Percentiles rank a stretch among this genome's conserved stretches.
These are phyloP conservation scores for Lanistes nyassanus DNA, from an alignment of 1,140 invertebrate genomes.

Conservation along the genomic window DNA sequence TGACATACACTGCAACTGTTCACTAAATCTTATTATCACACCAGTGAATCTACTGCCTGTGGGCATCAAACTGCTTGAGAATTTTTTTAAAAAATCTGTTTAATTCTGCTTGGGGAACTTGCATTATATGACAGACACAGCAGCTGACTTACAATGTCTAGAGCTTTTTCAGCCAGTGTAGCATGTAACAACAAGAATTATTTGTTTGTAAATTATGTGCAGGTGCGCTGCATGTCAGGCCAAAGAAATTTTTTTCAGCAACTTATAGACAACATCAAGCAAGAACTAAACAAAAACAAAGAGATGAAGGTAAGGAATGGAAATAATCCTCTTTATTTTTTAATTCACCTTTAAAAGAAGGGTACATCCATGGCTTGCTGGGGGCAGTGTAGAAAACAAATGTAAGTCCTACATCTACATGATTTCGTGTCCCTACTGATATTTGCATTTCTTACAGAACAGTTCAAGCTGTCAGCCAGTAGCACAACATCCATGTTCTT, in stretches of 20 bases:
- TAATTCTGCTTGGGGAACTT: constrained; percentile 1
- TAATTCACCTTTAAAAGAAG: background rate
- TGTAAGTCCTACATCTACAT: background rate
- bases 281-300: constrained; percentile 96
- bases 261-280: constrained; percentile 91
- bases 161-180: too few relatives aligned
- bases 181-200: background rate
- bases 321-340: background rate
- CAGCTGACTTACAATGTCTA: too few relatives aligned
- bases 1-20: background rate
- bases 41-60: background rate
- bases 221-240: constrained; percentile 57
- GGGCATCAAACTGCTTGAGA: too few relatives aligned
- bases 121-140: too few relatives aligned
- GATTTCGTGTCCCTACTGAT: background rate
- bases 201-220: constrained; percentile 8
- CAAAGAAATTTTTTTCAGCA: constrained; percentile 80
- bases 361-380: background rate
- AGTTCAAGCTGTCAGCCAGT: background rate
- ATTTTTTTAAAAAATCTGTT: background rate
- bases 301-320: constrained; percentile 84
- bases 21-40: background rate
- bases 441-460: background rate
- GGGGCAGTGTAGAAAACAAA: background rate
- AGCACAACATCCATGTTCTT: background rate